Base-by-base conservation (phyloP, 1,140 invertebrate genomes). In the Lasioglossum baleicum region DNA sequence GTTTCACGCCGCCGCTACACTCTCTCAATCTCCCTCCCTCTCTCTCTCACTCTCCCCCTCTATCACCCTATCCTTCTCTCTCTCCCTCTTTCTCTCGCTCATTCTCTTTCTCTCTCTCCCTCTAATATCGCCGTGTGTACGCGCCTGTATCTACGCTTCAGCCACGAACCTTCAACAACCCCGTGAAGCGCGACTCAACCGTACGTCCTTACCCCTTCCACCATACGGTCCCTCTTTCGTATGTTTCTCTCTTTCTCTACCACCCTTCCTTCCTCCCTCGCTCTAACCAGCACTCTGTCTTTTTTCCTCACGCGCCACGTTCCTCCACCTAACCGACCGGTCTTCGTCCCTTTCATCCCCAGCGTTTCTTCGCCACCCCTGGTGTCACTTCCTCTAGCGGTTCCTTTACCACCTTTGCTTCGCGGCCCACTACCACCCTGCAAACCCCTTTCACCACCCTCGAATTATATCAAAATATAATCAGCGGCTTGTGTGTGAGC, bases 391-490 rank as follows among this genome's bases (percentile, higher is more conserved):
- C 2, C 42, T 22, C 44, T 35, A 51, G 42, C 58, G 31, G 44
- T 35, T 65, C 70, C 70, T 73, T 78, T 65, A 44, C 67, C 31
- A 63, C 67, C 67, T 61, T 63, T 71, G 75, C 60, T 53, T 26
- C 77, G 53, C 51, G 71, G 66, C 20, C 60, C 72, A 75, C 78
- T 81, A 31, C 73, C 70, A 74, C 75, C 68, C 63, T 56, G 73
- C 61, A 76, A 65, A 75, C 76, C 75, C 73, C 66, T 71, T 71
- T 64, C 64, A 66, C 73, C 61, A 82, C 70, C 68, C 83, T 83
- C 83, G 85, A 84, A 90, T 92, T 91, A 90, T 91, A 90, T 91
- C 86, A 89, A 91, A 90, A 91, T 90, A 90, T 90, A 89, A 90
- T 90, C 87, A 89, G 73, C 64, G 58, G 20, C 53, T 69, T 31